Evolutionary conservation across 2,888 invertebrate species (phyloP), one percentile per base, ranked within the genome.

Genomic region (Ferrisia virgata): DNA sequence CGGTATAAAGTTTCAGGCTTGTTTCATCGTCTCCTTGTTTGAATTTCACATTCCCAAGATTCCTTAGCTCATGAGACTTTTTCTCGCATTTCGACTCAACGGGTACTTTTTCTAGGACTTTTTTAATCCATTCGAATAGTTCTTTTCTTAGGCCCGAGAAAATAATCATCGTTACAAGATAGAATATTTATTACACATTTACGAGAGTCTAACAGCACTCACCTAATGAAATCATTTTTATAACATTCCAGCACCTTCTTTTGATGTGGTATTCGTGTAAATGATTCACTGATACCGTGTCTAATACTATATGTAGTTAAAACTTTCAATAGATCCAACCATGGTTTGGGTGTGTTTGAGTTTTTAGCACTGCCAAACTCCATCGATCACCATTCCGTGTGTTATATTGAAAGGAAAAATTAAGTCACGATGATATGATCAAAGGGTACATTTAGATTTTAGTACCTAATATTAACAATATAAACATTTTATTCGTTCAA

Each of bases 1-100:
- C 91, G 0, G 92, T 91, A 87, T 93, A 94, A 76, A 90, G 90
- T 83, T 89, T 88, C 84, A 92, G 89, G 87, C 92, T 92, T 4
- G 90, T 89, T 13, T 89, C 87, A 78, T 91, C 89, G 43, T 89
- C 87, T 85, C 91, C 91, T 0, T 88, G 88, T 86, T 90, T 89
- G 87, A 92, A 93, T 86, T 90, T 90, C 31, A 90, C 90, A 86
- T 93, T 93, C 6, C 93, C 93, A 78, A 86, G 40, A 88, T 88
- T 87, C 89, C 90, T 87, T 89, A 89, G 88, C 13, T 86, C 80
- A 83, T 87, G 87, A 1, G 90, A 89, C 85, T 87, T 72, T 87
- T 13, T 86, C 85, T 28, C 87, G 85, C 84, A 88, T 87, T 86
- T 90, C 90, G 28, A 83, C 53, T 40, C 64, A 33, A 47, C 39